Base-by-base conservation (phyloP, 2,113 vertebrate species). In the Pomatorhinus ruficollis region DNA sequence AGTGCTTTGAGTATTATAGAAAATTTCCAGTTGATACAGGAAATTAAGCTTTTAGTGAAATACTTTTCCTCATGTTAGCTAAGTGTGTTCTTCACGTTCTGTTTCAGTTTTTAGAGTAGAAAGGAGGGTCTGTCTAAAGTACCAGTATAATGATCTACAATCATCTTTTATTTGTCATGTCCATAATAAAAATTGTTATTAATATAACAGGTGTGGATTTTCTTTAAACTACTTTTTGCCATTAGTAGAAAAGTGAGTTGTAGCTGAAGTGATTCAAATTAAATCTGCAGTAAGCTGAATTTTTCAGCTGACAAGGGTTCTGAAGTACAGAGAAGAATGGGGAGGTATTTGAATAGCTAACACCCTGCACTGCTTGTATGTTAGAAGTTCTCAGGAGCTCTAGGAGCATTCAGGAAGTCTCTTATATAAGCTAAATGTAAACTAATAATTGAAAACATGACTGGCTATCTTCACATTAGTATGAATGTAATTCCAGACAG, bases 1-100 rank as follows among this genome's bases (percentile, higher is more conserved):
- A 89, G 24, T 89, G 15, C 42, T 72, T 84, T 89, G 13, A 72
- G 9, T 85, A 28, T 42, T 91, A 72, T 0, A 85, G 61, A 79
- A 87, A 47, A 69, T 53, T 85, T 90, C 59, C 78, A 91, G 1
- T 52, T 84, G 52, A 50, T 95, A 66, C 40, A 85, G 84, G 78
- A 96, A 90, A 85, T 91, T 27, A 50, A 76, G 53, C 23, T 89
- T 86, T 85, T 53, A 39, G 25, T 78, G 95, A 76, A 93, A 40
- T 87, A 57, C 45, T 95, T 94, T 85, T 69, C 78, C 89, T 91
- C 19, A 24, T 87, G 91, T 76, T 87, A 80, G 47, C 49, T 20
- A 50, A 87, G 47, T 31, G 16, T 79, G 53, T 76, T n/a, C 49
- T 93, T 95, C 25, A 31, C 6, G 3, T 91, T 47, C 61, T 76